phyloP scores from a whole-genome alignment of 2,888 invertebrate genomes.

The Eupithecia tripunctaria region DNA sequence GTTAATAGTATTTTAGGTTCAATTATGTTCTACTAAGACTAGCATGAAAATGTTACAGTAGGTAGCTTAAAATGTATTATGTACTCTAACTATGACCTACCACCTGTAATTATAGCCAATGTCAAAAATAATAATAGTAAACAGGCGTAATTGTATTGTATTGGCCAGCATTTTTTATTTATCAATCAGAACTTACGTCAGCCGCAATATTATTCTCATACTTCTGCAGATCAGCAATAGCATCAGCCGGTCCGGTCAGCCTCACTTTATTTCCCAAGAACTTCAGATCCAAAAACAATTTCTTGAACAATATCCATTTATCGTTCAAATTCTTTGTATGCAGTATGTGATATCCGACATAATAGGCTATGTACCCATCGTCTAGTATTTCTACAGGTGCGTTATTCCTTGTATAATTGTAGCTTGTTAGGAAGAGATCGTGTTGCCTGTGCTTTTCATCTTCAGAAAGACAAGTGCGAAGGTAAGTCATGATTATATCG shows the following conservation, averaged over 20 bases:
- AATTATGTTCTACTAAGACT: too few species aligned
- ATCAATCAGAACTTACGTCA: conserved; percentile 68
- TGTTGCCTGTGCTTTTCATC: conserved; percentile 82
- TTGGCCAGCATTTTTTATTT: too few species aligned
- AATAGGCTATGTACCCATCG: conserved; percentile 89
- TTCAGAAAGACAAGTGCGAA: conserved; percentile 76
- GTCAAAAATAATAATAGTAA: too few species aligned
- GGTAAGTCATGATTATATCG: conserved; percentile 86
- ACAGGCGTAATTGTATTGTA: too few species aligned
- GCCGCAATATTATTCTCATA: conserved; percentile 85
- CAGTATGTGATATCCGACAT: conserved; percentile 88
- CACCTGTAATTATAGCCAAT: too few species aligned
- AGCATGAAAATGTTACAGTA: too few species aligned
- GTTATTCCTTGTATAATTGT: conserved; percentile 78
- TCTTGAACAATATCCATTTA: conserved; percentile 82
- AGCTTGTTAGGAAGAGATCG: conserved; percentile 84
- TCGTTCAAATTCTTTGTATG: conserved; percentile 75
- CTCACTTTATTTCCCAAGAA: conserved; percentile 89
- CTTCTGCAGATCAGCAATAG: conserved; percentile 87
- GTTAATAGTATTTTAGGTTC: too few species aligned
- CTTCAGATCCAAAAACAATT: conserved; percentile 86
- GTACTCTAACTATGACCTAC: too few species aligned
- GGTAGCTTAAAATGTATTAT: too few species aligned
- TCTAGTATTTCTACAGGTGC: conserved; percentile 85
- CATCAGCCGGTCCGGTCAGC: conserved; percentile 87